phyloP scores from a whole-genome alignment of 2,797 vertebrate species.

The Acropternis orthonyx region DNA sequence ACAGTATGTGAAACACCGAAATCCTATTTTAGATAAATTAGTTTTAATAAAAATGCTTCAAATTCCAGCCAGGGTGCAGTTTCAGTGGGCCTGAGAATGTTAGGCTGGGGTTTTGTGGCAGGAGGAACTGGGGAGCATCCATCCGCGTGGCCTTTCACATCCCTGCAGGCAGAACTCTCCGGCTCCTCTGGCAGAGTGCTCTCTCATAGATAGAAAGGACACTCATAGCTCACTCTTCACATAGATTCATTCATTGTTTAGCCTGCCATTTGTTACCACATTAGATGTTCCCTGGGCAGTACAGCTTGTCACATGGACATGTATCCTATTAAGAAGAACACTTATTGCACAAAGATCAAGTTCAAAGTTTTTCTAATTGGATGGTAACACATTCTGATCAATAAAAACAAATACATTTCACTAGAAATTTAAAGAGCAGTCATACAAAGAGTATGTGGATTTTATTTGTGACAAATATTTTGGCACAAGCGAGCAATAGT shows the following conservation, averaged over 20 bases:
- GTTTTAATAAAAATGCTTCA: background rate
- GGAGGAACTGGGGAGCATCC: background rate
- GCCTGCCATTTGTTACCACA: background rate
- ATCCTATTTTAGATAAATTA: background rate
- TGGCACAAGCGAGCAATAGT: accelerated
- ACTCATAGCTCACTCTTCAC: background rate
- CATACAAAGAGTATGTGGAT: background rate
- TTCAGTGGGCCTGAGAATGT: background rate
- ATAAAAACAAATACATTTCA: background rate
- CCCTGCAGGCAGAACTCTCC: background rate
- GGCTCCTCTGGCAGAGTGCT: background rate
- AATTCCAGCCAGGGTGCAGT: background rate
- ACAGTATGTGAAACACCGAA: accelerated
- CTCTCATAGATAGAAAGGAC: background rate
- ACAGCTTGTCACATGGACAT: background rate
- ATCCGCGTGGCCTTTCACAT: background rate
- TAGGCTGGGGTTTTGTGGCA: accelerated
- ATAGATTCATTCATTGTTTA: background rate
- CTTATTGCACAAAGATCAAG: background rate
- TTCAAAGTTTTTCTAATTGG: background rate
- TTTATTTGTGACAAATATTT: background rate
- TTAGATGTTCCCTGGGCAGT: background rate
- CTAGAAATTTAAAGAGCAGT: background rate
- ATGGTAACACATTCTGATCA: background rate
- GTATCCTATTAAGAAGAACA: background rate